phyloP scores from a whole-genome alignment of 1,140 invertebrate species.

The Temnothorax nylanderi region DNA sequence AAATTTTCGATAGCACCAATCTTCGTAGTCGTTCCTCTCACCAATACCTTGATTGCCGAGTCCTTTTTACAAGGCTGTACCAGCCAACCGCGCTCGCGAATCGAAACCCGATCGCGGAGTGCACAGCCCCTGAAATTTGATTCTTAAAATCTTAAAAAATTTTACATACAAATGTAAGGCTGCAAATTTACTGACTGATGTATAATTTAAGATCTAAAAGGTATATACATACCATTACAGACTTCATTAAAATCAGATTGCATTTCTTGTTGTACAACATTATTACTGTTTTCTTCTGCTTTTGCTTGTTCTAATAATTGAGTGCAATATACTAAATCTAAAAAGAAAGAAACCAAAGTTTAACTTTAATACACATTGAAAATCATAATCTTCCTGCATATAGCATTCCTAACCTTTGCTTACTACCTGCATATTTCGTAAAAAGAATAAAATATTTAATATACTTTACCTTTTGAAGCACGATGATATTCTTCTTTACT shows the following conservation, averaged over 20 bases:
- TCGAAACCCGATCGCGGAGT: no score
- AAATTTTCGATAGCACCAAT: no score
- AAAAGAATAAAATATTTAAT: neutral
- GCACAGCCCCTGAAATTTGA: no score
- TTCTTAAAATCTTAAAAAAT: no score
- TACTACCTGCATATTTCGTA: neutral
- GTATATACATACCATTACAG: neutral
- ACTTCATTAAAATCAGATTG: neutral
- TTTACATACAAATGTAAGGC: no score
- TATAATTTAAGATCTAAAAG: no score
- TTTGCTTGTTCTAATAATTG: neutral
- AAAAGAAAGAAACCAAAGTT: neutral
- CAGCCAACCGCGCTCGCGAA: no score
- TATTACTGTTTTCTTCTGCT: neutral
- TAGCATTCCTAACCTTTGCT: neutral
- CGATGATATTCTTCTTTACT: neutral
- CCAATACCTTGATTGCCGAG: no score
- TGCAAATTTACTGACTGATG: no score
- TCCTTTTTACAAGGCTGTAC: no score
- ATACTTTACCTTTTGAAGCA: neutral
- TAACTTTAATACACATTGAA: neutral
- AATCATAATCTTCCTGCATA: neutral
- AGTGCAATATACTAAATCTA: neutral
- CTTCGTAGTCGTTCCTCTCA: no score
- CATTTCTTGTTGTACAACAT: neutral